Percentiles rank a stretch among this genome's conserved stretches.
phyloP scores from a whole-genome alignment of 2,113 vertebrate species.

The Protomyctophum bolini region DNA sequence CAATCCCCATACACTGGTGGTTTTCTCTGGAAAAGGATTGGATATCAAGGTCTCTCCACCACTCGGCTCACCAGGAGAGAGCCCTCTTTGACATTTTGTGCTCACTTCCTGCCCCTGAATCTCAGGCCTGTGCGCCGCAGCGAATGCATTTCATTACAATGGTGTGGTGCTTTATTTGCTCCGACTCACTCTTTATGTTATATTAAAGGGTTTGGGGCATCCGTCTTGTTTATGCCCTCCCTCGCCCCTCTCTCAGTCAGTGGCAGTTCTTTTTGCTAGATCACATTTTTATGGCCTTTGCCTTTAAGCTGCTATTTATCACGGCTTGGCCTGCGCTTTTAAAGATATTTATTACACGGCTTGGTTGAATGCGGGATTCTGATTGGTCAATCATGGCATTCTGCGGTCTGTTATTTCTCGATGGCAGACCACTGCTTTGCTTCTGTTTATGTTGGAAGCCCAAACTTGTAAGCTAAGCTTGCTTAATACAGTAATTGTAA shows the following conservation, averaged over 20 bases:
- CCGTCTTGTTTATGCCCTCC: constrained; percentile 78
- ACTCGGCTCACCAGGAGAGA: constrained; percentile 73
- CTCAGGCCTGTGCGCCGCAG: constrained; percentile 63
- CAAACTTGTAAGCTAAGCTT: no score
- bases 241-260: constrained; percentile 64
- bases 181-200: constrained; percentile 74
- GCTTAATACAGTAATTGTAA: no score
- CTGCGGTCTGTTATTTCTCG: no score
- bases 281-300: constrained; percentile 71
- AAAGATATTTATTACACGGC: constrained; percentile 50
- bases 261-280: constrained; percentile 76
- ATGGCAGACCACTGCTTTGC: no score
- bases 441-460: no score
- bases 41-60: constrained; percentile 69
- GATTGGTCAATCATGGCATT: no score
- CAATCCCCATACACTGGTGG: constrained; percentile 48
- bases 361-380: no score
- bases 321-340: constrained; percentile 59
- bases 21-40: constrained; percentile 78
- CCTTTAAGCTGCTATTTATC: constrained; percentile 71
- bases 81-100: constrained; percentile 69
- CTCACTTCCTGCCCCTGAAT: constrained; percentile 72
- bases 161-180: constrained; percentile 71
- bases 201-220: constrained; percentile 74
- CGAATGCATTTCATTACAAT: constrained; percentile 79